phyloP scores from a whole-genome alignment of 2,888 invertebrate genomes.

The Scelioninae gen. 1 region DNA sequence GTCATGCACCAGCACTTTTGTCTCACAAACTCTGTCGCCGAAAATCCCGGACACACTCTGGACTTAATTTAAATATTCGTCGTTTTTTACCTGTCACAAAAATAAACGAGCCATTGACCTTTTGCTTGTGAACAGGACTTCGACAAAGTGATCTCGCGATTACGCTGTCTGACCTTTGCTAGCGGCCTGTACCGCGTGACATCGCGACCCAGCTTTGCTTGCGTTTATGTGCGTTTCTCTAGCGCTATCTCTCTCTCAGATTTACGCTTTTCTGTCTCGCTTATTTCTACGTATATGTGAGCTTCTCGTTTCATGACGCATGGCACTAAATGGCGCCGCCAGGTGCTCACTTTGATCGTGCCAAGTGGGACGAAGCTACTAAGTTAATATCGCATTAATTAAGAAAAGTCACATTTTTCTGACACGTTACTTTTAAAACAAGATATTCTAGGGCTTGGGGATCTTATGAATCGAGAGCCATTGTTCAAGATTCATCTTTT shows the following conservation, averaged over 20 bases:
- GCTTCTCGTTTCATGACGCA: constrained; percentile 50
- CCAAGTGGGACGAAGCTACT: constrained; percentile 48
- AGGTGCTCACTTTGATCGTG: constrained; percentile 50
- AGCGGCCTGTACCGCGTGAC: constrained; percentile 40
- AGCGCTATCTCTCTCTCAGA: constrained; percentile 2
- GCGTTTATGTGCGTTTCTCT: constrained; percentile 8
- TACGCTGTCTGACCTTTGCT: constrained; percentile 55
- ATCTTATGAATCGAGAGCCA: constrained; percentile 27
- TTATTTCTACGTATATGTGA: constrained; percentile 29
- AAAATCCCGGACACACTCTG: constrained; percentile 28
- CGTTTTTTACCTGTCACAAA: constrained; percentile 15
- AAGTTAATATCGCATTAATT: constrained; percentile 63
- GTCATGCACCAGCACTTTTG: constrained; percentile 33
- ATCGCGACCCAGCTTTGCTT: constrained; percentile 43
- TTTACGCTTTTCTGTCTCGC: constrained; percentile 3
- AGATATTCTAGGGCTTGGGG: neutral
- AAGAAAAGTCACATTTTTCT: constrained; percentile 56
- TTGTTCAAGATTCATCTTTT: constrained; percentile 31
- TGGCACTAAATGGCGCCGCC: constrained; percentile 49
- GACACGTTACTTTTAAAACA: constrained; percentile 30
- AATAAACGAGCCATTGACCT: constrained; percentile 68
- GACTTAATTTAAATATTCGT: constrained; percentile 35
- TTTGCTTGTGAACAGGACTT: constrained; percentile 15
- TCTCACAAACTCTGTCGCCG: constrained; percentile 14
- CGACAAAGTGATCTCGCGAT: constrained; percentile 39